Evolutionary conservation across 2,113 vertebrate genomes (phyloP), one percentile per base, ranked within the genome.

Genomic region (Rhabdornis inornatus): DNA sequence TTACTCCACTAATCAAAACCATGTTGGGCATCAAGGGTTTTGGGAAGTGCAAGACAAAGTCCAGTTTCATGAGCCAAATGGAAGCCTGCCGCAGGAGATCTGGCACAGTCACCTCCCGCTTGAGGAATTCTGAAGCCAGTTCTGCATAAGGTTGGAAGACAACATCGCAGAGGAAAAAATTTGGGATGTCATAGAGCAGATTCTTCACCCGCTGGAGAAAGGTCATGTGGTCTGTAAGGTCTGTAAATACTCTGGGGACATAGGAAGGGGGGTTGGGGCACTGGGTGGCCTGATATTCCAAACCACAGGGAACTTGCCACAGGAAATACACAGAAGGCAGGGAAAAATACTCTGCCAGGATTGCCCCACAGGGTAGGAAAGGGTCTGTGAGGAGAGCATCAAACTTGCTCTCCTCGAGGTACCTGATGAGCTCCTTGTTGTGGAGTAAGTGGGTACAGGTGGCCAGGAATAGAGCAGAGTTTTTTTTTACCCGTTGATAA

Each of bases 21-120:
- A 98, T 98, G 86, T 99, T 99, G 64, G 99, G 99, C 99, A 99
- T 98, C 59, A 98, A 7, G 3, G 99, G 99, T 80, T 44, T 98
- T 1, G 98, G 97, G 82, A 96, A 98, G 12, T 98, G 95, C 28
- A 98, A 92, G 13, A 93, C 81, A 97, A 98, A 99, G 78, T 99
- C 99, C 42, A 82, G 76, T 90, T 96, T 98, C 31, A 98, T 6
- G 15, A 99, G 98, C 99, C 99, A 99, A 79, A 99, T 57, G 8
- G 99, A 98, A 4, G 82, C 98, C 1, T 95, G 50, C 40, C 97
- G 86, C 33, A 99, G n/a, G 6, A 99, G 97, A 10, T 98, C 97
- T 2, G 16, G 33, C 16, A 99, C 84, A 0, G 98, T 98, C 74
- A 98, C 79, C 0, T 97, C 96, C 35, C 85, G 96, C 39, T 93